A percentile compares a stretch with the other conserved stretches of the same genome.
Conservation (phyloP, 2,797 vertebrate species). For the Erithacus rubecula region DNA sequence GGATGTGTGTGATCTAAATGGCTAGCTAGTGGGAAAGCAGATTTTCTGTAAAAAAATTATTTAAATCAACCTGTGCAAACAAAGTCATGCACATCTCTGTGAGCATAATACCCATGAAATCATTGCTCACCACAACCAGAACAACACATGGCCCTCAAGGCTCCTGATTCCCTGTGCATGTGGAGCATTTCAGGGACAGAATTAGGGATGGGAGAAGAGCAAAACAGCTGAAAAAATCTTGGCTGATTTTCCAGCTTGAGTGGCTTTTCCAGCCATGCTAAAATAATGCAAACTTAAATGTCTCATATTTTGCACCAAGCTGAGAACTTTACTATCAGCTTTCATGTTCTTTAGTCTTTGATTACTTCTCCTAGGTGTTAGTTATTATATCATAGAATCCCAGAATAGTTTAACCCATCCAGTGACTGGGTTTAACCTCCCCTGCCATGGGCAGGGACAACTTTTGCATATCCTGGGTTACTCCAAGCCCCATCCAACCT, state of each 20-base stretch:
- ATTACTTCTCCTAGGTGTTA: neutral
- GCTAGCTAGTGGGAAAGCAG: neutral
- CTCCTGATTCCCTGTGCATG: neutral
- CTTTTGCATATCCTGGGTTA: fast-evolving
- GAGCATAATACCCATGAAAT: neutral
- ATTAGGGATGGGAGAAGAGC: neutral
- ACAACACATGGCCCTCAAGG: neutral
- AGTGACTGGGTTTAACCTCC: too few relatives aligned
- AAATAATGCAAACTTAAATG: neutral
- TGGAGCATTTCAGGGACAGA: neutral
- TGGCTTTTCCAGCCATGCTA: neutral
- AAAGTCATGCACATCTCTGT: neutral
- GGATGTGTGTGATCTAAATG: neutral
- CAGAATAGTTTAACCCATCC: neutral
- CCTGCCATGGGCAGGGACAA: neutral
- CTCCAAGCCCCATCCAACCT: fast-evolving
- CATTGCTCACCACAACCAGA: neutral
- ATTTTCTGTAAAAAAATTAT: neutral
- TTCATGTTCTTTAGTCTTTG: neutral
- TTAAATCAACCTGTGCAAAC: neutral
- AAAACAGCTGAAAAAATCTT: neutral
- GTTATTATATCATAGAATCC: neutral
- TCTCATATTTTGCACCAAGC: neutral
- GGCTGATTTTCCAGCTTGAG: neutral
- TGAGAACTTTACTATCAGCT: neutral